A percentile compares a stretch with the other conserved stretches of the same genome.
phyloP scores from a whole-genome alignment of 2,888 invertebrate genomes.

The Eupithecia subfuscata region DNA sequence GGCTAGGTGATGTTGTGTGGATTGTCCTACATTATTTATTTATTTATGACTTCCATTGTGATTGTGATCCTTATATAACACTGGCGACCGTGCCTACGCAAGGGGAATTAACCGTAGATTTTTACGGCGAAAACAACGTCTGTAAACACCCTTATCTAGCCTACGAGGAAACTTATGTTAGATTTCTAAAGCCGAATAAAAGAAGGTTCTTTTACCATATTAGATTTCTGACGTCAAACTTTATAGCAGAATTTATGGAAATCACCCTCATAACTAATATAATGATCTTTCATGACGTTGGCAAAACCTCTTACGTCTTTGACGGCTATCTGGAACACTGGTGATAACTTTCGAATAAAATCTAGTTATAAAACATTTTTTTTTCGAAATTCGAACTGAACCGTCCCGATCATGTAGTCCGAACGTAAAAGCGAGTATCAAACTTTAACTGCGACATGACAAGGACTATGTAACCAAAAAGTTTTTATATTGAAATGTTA shows the following conservation, averaged over 20 bases:
- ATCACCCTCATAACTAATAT: slow-evolving; percentile 18
- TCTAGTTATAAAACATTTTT: background rate
- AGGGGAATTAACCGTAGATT: no score
- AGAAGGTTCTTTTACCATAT: slow-evolving; percentile 6
- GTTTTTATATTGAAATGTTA: background rate
- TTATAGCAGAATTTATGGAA: slow-evolving; percentile 13
- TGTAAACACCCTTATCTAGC: background rate
- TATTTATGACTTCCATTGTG: no score
- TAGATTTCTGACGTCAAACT: slow-evolving; percentile 17
- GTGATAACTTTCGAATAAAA: background rate
- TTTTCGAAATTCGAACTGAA: background rate
- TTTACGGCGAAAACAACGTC: no score
- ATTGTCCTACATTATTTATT: no score
- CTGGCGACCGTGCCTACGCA: no score
- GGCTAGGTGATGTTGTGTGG: no score
- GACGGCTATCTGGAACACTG: background rate
- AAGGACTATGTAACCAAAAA: background rate
- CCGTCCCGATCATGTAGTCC: background rate
- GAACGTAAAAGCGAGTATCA: background rate
- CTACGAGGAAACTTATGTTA: background rate
- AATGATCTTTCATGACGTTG: slow-evolving; percentile 1
- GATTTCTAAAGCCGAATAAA: background rate
- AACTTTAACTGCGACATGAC: background rate
- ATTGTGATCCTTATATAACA: no score
- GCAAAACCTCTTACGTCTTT: slow-evolving; percentile 3